Evolutionary conservation across 2,888 invertebrate species (phyloP).

Genomic region (Nowickia ferox): DNA sequence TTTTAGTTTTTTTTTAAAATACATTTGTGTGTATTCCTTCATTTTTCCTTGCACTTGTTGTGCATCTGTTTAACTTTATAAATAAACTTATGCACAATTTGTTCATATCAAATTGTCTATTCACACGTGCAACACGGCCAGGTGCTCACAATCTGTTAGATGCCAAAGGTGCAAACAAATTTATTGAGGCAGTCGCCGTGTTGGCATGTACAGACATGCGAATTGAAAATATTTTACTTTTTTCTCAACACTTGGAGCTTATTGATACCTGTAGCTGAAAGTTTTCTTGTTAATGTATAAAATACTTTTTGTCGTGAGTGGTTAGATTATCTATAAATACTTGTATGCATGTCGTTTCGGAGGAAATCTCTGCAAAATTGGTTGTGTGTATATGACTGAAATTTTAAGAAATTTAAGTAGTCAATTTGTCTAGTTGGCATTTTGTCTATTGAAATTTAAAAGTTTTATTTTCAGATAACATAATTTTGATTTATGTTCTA

Average conservation of each 20-base stretch:
- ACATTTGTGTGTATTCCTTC: constrained; percentile 10
- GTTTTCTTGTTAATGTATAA: neutral
- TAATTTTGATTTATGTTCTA: no score
- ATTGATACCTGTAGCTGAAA: neutral
- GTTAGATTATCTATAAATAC: neutral
- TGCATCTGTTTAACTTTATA: neutral
- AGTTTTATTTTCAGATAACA: no score
- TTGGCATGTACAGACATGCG: neutral
- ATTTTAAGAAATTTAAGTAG: no score
- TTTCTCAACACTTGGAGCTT: neutral
- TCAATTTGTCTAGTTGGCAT: no score
- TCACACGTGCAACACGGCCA: constrained; percentile 22
- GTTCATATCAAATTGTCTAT: constrained; percentile 9
- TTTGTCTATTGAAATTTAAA: no score
- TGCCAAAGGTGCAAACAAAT: constrained; percentile 11
- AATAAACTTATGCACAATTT: constrained; percentile 3
- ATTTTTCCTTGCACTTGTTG: neutral
- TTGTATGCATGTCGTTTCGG: no score
- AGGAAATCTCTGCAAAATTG: no score
- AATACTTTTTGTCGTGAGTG: neutral
- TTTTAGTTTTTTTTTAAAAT: neutral
- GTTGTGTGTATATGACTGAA: no score
- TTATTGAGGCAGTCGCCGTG: neutral
- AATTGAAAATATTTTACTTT: neutral
- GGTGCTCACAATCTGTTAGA: constrained; percentile 36